Base-by-base conservation (phyloP, 2,797 vertebrate genomes). In the Falco naumanni region DNA sequence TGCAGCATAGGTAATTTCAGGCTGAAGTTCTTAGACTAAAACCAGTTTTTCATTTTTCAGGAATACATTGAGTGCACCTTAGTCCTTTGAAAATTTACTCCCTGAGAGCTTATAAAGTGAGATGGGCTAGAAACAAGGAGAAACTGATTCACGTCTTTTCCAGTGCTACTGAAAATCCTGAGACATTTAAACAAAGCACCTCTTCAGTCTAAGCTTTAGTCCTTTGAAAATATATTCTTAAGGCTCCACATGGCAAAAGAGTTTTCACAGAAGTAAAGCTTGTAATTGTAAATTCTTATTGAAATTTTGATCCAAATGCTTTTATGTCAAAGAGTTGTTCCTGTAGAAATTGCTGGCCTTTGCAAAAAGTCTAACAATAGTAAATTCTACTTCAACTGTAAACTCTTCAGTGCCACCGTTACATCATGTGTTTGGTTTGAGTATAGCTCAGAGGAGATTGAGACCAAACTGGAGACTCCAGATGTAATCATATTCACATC, bases 191-290 rank as follows among this genome's bases (percentile, higher is more conserved):
- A 63, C 5, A 61, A 93, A 96, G 28, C 3, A 7, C 11, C 16
- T 89, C 16, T 84, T 70, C 41, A 54, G 5, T 45, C 19, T 65
- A 76, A 79, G 9, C 11, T 72, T 76, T 59, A 47, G 37, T 22
- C 9, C 19, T 78, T 77, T 57, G 25, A 64, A 94, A 75, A 71
- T 8, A 80, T 9, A 8, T 78, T 78, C 16, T 51, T 50, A 17
- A 43, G 24, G 17, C 11, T 75, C 8, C 17, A 34, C 0, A 0
- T 29, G 7, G 9, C 20, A 56, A 56, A 60, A 56, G 53, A 16
- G 8, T 54, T 69, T 81, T 56, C 31, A 48, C 20, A 70, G 66
- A 76, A 74, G 4, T 57, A 79, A 84, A 61, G 11, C 17, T 33
- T 25, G 3, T 11, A 78, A 50, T 50, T 53, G 7, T 48, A 70